Base-by-base conservation (phyloP, 2,797 vertebrate genomes). In the Lithobates pipiens region DNA sequence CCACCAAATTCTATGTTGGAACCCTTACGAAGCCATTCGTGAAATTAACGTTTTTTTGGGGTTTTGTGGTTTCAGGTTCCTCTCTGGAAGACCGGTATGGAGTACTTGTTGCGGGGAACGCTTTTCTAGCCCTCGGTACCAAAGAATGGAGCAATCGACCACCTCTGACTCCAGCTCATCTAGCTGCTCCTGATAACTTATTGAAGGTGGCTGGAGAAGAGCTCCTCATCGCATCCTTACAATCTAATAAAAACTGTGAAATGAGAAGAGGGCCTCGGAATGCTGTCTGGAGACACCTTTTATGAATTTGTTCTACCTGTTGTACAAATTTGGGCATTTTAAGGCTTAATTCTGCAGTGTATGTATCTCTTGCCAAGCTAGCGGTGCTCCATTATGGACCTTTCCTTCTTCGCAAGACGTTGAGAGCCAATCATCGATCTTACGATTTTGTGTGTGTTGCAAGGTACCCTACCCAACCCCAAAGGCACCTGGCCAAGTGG, bases 121-220 rank as follows among this genome's bases (percentile, higher is more conserved):
- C 76, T 83, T 81, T n/a, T 11, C 77, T 16, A 79, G 85, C 0
- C 0, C 74, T 4, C 90, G 68, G 21, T 93, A 93, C 88, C 89
- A 84, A 86, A 89, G 91, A 82, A 90, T 93, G 81, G 89, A 87
- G 80, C 81, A 29, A 0, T 0, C 2, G 68, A 54, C 57, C 87
- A 74, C 83, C 70, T 71, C 79, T 1, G 29, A 78, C 11, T 85
- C 76, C 67, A 78, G 76, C 25, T 29, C 50, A 11, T 78, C 83
- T 5, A 85, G 68, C 27, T 16, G 32, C 21, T 78, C 57, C 68
- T 78, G 27, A 77, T 25, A 36, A 65, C 0, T 10, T 32, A 9
- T 10, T 39, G 39, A 10, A 39, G 32, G 8, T 29, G 0, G 13
- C 0, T 25, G 68, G 29, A 21, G 21, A 42, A n/a, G 15, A n/a